These are phyloP conservation scores for Himalopsyche japonica DNA, from an alignment of 2,888 invertebrate species.

Conservation along the genomic window DNA sequence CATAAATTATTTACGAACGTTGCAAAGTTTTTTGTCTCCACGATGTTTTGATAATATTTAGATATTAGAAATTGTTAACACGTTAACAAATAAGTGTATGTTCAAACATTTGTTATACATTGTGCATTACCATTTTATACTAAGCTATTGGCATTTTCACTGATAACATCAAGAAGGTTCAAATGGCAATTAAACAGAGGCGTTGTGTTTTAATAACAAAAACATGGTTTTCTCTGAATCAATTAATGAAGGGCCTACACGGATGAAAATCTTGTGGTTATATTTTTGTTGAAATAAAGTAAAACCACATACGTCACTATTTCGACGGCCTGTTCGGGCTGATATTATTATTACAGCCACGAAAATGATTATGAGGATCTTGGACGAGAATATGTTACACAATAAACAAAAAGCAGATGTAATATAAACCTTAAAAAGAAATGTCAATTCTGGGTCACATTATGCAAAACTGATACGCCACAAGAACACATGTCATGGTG, in stretches of 20 bases:
- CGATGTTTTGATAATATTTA: no score
- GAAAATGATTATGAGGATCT: not conserved
- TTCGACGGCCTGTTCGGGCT: not conserved
- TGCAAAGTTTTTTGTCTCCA: no score
- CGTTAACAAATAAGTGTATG: no score
- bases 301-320: not conserved
- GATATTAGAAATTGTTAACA: no score
- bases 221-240: not conserved
- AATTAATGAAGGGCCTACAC: not conserved
- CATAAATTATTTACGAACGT: no score
- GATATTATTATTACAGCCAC: not conserved
- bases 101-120: not conserved
- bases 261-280: not conserved
- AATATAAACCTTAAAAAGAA: slow-evolving; percentile 12
- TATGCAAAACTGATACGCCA: slow-evolving; percentile 38
- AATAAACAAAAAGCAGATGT: not conserved
- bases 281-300: not conserved
- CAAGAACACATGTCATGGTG: slow-evolving; percentile 45
- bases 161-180: not conserved
- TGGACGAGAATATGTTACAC: not conserved
- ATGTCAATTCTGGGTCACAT: slow-evolving; percentile 40
- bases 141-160: not conserved
- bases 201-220: not conserved
- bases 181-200: not conserved
- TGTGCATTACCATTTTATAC: not conserved